A percentile compares a stretch with the other conserved stretches of the same genome.
Evolutionary conservation across 2,797 vertebrate species (phyloP).

Genomic region (Anolis apletophallus): DNA sequence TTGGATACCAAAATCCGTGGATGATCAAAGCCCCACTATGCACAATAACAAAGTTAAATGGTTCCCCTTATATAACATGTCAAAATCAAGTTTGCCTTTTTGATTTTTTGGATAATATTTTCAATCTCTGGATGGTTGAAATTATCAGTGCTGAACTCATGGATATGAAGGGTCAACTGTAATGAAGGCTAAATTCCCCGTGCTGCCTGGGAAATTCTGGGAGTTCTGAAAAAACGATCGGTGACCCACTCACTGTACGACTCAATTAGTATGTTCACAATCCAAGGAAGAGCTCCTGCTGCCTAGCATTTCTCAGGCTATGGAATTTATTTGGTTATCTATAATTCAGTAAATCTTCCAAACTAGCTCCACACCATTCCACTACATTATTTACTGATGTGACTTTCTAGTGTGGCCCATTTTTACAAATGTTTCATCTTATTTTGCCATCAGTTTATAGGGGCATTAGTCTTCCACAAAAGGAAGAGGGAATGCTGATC

Average conservation of each 20-base stretch:
- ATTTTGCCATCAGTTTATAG: neutral
- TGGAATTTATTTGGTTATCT: slow-evolving; percentile 33
- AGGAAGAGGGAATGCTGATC: neutral
- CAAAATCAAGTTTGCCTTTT: too few relatives aligned
- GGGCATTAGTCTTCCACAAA: neutral
- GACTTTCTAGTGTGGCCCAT: slow-evolving; percentile 16
- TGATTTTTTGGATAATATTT: too few relatives aligned
- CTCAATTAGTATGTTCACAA: neutral
- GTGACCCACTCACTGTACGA: neutral
- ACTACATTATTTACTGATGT: slow-evolving; percentile 38
- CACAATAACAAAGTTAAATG: too few relatives aligned
- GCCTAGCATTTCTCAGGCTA: neutral
- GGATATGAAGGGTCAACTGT: too few relatives aligned
- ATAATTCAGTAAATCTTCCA: slow-evolving; percentile 33
- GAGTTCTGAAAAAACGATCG: neutral
- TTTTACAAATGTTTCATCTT: slow-evolving; percentile 11
- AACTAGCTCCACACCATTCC: slow-evolving; percentile 11
- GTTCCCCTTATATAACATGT: too few relatives aligned
- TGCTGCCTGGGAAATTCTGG: too few relatives aligned
- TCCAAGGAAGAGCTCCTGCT: neutral
- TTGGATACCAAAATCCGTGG: neutral
- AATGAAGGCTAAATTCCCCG: neutral
- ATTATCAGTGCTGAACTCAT: too few relatives aligned
- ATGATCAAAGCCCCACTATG: neutral
- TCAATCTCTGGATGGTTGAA: too few relatives aligned